phyloP scores from a whole-genome alignment of 2,888 invertebrate species.

The Caprella mutica region DNA sequence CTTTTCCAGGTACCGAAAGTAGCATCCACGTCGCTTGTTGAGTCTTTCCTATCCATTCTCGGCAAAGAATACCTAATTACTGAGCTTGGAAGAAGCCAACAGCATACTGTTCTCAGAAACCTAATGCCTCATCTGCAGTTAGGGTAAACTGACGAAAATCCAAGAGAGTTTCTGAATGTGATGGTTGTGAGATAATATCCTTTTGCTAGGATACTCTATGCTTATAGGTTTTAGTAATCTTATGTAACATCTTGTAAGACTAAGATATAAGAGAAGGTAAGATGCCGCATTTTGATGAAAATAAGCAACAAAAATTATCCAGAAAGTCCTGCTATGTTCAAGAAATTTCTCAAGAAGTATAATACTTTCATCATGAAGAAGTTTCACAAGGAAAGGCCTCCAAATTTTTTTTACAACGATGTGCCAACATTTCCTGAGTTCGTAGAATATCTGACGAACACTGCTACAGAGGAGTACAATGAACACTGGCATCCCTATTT shows the following conservation, averaged over 20 bases:
- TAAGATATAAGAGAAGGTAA: no score
- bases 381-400: constrained; percentile 3
- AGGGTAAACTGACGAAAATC: no score
- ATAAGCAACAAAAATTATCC: no score
- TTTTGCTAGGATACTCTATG: constrained; percentile 25
- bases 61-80: neutral
- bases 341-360: constrained; percentile 11
- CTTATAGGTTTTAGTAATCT: constrained; percentile 28
- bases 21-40: constrained; percentile 21
- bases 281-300: no score
- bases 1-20: constrained; percentile 20
- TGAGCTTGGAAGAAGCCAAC: neutral
- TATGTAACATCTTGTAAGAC: no score
- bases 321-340: constrained; percentile 11
- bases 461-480: constrained; percentile 21
- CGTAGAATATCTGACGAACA: constrained; percentile 21
- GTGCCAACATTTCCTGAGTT: constrained; percentile 30
- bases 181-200: no score
- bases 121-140: constrained; percentile 17
- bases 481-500: constrained; percentile 34
- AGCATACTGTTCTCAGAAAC: constrained; percentile 9
- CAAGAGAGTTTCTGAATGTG: no score
- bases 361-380: constrained; percentile 16
- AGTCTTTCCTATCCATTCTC: constrained; percentile 4
- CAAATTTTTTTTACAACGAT: constrained; percentile 6